Conservation (phyloP, 2,888 invertebrate species). For the Margaritifera margaritifera region DNA sequence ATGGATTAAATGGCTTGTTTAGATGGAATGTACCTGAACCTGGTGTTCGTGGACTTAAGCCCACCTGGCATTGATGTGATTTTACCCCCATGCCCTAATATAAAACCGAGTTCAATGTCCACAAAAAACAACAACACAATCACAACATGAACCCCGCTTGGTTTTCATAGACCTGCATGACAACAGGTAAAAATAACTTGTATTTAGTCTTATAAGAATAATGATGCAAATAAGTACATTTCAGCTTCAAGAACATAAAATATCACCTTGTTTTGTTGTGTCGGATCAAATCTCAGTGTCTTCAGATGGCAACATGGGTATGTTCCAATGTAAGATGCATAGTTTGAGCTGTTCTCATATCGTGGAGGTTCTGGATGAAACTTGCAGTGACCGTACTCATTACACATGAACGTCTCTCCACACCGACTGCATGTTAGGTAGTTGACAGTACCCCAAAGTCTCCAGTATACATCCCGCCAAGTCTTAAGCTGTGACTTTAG, state of each 20-base stretch:
- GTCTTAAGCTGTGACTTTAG: conserved; percentile 85
- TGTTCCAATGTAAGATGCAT: conserved; percentile 68
- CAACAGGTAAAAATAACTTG: neutral
- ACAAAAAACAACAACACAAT: no score
- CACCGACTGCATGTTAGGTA: conserved; percentile 83
- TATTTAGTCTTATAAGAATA: no score
- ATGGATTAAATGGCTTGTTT: no score
- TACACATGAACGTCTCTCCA: conserved; percentile 75
- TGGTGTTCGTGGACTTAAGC: no score
- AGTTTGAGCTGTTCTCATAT: conserved; percentile 55
- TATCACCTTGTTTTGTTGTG: conserved; percentile 65
- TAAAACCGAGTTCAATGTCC: no score
- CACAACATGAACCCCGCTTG: neutral
- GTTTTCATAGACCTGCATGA: neutral
- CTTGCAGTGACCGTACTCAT: conserved; percentile 72
- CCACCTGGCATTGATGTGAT: no score
- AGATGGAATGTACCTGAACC: no score
- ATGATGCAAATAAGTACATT: no score
- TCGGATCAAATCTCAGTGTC: conserved; percentile 85
- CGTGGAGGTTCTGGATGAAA: conserved; percentile 71
- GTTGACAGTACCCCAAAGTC: conserved; percentile 93
- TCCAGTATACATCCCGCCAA: conserved; percentile 95
- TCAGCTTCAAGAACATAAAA: neutral
- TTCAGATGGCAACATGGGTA: conserved; percentile 92
- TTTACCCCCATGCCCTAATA: no score